Evolutionary conservation across 2,797 vertebrate species (phyloP).

Genomic region (Rhabdomys pumilio): DNA sequence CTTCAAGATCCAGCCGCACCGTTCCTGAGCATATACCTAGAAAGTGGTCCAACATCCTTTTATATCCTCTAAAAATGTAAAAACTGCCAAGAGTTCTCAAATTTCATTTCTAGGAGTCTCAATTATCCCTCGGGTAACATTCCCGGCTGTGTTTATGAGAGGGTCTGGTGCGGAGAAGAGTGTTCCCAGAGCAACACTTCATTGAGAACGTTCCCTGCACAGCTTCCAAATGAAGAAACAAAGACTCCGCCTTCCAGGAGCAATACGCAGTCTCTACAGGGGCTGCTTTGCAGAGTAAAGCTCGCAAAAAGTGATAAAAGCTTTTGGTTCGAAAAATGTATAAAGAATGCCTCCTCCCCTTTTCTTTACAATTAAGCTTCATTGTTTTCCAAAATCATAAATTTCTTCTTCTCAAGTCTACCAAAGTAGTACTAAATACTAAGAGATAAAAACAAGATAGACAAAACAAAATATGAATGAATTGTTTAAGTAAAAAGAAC

Average conservation of each 20-base stretch:
- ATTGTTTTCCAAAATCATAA: not conserved
- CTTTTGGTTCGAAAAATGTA: not conserved
- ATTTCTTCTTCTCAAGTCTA: not conserved
- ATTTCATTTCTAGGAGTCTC: not conserved
- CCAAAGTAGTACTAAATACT: not conserved
- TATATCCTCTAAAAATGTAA: not conserved
- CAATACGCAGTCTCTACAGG: not conserved
- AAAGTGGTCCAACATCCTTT: not conserved
- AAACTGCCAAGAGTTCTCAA: not conserved
- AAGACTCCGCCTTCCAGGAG: fast-evolving
- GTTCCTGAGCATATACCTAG: not conserved
- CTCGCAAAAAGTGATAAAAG: not conserved
- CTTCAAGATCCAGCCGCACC: not conserved
- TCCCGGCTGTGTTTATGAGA: too few species aligned
- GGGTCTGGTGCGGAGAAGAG: not conserved
- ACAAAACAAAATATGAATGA: not conserved
- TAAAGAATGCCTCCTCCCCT: not conserved
- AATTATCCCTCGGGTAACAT: not conserved
- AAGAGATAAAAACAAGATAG: not conserved
- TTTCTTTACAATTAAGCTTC: not conserved
- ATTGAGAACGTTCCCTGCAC: not conserved
- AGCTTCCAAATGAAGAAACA: not conserved
- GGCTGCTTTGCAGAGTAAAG: not conserved
- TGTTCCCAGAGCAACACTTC: not conserved
- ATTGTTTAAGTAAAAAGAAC: not conserved